Evolutionary conservation across 2,797 vertebrate species (phyloP), one percentile per base, ranked within the genome.

Genomic region (Enteromius anoplus): DNA sequence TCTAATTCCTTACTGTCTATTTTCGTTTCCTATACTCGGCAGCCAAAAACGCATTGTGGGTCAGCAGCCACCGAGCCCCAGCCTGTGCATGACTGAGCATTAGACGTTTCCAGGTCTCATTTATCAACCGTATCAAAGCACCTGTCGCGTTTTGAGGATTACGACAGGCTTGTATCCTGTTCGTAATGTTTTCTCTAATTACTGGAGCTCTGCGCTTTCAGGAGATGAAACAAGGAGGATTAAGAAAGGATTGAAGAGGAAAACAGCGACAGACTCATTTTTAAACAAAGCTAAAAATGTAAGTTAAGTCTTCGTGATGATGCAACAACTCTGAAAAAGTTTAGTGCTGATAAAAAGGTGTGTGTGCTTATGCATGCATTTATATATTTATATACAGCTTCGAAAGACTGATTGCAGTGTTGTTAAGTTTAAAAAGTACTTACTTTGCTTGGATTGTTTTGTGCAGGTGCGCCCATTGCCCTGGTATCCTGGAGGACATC

Each of bases 401-500:
- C 23, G 21, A 40, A 23, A 12, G 49, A 21, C 9, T 72, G 4
- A 21, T 45, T 51, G 15, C 70, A 51, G 19, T 49, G 70, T 72
- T 23, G 55, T 60, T 26, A 17, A 64, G 14, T 75, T 47, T 0
- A 34, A 34, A 78, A 65, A 45, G 19, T 37, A 65, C 82, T 78
- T 51, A 95, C 95, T 66, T 58, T 87, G 92, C 15, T 80, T 80
- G 4, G 90, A 73, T 17, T 87, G 89, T 88, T 92, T 94, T 32
- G 75, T 91, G 84, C 94, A 95, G 66, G 91, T 65, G 9, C 92
- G 93, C 5, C 95, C 94, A 0, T 95, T 95, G 78, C 94, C 94
- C 2, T 92, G 84, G 26, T 93, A 94, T 26, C 94, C 95, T 0
- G 88, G 90, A 0, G 96, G 95, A 80, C 95, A 96, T 14, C 89